A percentile compares a stretch with the other conserved stretches of the same genome.
Conservation (phyloP, 2,888 invertebrate species). For the Cynaeus angustus region DNA sequence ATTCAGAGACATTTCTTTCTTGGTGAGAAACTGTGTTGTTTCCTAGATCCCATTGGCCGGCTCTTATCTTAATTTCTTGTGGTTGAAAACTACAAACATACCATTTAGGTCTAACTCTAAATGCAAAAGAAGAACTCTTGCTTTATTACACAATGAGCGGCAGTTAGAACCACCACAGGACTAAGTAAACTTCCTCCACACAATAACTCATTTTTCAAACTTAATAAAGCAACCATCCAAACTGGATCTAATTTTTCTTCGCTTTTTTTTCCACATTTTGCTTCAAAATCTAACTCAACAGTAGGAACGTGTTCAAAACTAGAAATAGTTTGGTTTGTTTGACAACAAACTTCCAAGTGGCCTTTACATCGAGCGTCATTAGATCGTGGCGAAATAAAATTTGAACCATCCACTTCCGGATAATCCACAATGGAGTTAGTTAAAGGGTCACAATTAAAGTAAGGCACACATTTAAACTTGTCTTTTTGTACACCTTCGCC, state of each 20-base stretch:
- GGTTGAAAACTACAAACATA: constrained; percentile 44
- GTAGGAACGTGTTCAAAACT: constrained; percentile 54
- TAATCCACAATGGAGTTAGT: constrained; percentile 70
- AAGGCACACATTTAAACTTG: constrained; percentile 83
- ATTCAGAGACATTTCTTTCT: constrained; percentile 74
- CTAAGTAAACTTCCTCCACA: constrained; percentile 91
- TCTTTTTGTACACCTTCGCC: constrained; percentile 68
- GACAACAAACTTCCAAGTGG: constrained; percentile 83
- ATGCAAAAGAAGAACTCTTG: constrained; percentile 60
- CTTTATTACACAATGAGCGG: constrained; percentile 82
- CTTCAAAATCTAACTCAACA: constrained; percentile 73
- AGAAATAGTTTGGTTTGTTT: constrained; percentile 62
- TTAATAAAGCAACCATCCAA: constrained; percentile 86
- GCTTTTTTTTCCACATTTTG: constrained; percentile 78
- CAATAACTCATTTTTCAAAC: constrained; percentile 67
- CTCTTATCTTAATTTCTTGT: constrained; percentile 72
- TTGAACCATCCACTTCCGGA: constrained; percentile 76
- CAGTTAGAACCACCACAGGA: constrained; percentile 84
- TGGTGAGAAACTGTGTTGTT: constrained; percentile 64
- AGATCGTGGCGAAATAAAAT: constrained; percentile 80
- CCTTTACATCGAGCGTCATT: constrained; percentile 76
- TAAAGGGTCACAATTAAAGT: constrained; percentile 80
- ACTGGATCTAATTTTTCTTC: constrained; percentile 69
- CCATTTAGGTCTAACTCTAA: background rate
- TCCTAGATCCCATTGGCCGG: constrained; percentile 72